Percentiles rank a stretch among this genome's conserved stretches.
Evolutionary conservation across 2,888 invertebrate species (phyloP).

Genomic region (Acleris emargana): DNA sequence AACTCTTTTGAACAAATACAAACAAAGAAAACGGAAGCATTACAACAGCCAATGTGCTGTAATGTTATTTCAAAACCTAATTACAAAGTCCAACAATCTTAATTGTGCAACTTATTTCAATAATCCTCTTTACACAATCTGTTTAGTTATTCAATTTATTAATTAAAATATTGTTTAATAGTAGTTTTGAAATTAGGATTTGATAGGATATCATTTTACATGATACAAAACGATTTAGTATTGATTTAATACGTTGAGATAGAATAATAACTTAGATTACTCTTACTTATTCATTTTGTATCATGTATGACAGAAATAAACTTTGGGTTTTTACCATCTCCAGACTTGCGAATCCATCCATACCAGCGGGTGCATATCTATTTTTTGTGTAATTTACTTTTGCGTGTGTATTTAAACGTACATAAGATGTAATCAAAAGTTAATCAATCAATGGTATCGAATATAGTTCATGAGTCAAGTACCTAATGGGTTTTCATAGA

Average conservation of each 20-base stretch:
- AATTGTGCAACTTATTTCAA: slow-evolving; percentile 41
- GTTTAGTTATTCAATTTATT: slow-evolving; percentile 47
- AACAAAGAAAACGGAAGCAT: slow-evolving; percentile 38
- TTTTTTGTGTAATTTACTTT: slow-evolving; percentile 50
- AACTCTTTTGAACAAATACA: slow-evolving; percentile 43
- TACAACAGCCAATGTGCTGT: slow-evolving; percentile 33
- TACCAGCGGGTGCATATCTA: slow-evolving; percentile 84
- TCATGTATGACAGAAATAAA: slow-evolving; percentile 42
- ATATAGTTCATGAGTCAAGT: slow-evolving; percentile 3
- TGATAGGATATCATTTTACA: slow-evolving; percentile 6
- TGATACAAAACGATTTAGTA: slow-evolving; percentile 20
- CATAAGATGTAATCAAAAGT: neutral
- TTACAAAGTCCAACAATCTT: slow-evolving; percentile 51
- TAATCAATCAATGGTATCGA: slow-evolving; percentile 9
- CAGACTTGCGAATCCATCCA: slow-evolving; percentile 75
- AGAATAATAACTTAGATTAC: neutral
- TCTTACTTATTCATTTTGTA: slow-evolving; percentile 18
- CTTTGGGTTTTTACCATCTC: slow-evolving; percentile 58
- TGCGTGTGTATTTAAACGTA: slow-evolving; percentile 12
- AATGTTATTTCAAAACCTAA: slow-evolving; percentile 40
- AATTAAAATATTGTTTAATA: slow-evolving; percentile 50
- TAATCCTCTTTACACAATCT: slow-evolving; percentile 44
- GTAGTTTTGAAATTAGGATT: slow-evolving; percentile 17
- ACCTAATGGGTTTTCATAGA: slow-evolving; percentile 1
- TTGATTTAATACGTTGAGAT: neutral